Percentiles rank a stretch among this genome's conserved stretches.
Conservation (phyloP, 2,888 invertebrate genomes). For the Drosophila melanosoma region DNA sequence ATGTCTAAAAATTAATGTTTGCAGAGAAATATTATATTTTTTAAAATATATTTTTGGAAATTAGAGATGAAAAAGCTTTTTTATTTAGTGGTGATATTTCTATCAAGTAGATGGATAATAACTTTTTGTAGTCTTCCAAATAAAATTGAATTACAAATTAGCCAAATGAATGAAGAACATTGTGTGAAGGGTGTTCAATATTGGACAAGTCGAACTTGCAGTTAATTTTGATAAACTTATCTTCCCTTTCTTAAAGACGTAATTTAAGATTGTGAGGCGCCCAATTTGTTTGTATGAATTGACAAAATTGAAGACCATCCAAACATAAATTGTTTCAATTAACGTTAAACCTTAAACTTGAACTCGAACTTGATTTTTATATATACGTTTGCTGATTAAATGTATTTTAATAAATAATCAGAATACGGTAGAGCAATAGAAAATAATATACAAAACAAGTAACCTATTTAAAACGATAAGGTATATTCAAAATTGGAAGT, state of each 20-base stretch:
- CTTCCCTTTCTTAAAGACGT: slow-evolving; percentile 2
- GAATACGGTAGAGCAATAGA: neutral
- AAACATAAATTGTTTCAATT: neutral
- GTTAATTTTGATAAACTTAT: neutral
- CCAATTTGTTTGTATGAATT: slow-evolving; percentile 36
- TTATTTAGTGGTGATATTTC: neutral
- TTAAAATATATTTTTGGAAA: neutral
- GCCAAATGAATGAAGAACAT: neutral
- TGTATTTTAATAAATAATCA: neutral
- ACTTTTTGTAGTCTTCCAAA: neutral
- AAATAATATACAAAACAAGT: neutral
- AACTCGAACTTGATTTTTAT: slow-evolving; percentile 15
- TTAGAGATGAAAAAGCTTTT: neutral
- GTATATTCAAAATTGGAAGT: neutral
- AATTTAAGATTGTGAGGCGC: neutral
- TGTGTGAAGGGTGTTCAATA: slow-evolving; percentile 1
- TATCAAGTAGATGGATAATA: neutral
- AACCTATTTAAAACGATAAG: neutral
- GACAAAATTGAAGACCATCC: slow-evolving; percentile 11
- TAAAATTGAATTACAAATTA: neutral
- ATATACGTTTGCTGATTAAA: neutral
- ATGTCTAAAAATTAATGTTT: no score
- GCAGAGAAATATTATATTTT: no score
- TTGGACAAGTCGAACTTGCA: neutral
- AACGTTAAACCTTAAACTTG: slow-evolving; percentile 30